Evolutionary conservation across 2,797 vertebrate species (phyloP).

Genomic region (Spinus olivaceus): DNA sequence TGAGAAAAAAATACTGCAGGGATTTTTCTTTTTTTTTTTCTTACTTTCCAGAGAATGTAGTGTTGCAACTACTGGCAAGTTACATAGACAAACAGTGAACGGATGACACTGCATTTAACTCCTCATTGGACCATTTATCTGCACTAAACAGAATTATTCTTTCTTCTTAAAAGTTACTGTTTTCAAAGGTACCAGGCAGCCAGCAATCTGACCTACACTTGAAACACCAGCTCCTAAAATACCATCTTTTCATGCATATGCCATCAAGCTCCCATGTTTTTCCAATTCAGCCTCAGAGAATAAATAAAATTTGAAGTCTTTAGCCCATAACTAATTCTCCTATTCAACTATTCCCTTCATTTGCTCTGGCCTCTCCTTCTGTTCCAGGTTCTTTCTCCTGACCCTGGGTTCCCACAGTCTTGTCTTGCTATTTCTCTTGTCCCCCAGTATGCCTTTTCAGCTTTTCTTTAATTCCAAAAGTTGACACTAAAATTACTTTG

Average conservation of each 20-base stretch:
- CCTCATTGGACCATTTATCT: not conserved
- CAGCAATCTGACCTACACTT: not conserved
- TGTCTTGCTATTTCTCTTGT: not conserved
- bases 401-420: not conserved
- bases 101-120: not conserved
- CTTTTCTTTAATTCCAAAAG: not conserved
- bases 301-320: not conserved
- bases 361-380: not conserved
- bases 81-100: not conserved
- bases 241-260: not conserved
- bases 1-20: slow-evolving; percentile 28
- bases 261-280: not conserved
- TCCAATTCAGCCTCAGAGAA: not conserved
- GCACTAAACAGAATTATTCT: not conserved
- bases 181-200: not conserved
- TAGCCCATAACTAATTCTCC: not conserved
- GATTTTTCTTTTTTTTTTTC: not conserved
- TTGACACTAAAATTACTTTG: not conserved
- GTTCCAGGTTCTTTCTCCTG: not conserved
- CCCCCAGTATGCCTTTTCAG: not conserved
- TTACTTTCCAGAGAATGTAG: slow-evolving; percentile 28
- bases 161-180: not conserved
- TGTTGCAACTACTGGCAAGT: slow-evolving; percentile 50
- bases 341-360: not conserved
- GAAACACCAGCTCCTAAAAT: not conserved